Conservation (phyloP, 2,888 invertebrate species). For the Nephrotoma appendiculata region DNA sequence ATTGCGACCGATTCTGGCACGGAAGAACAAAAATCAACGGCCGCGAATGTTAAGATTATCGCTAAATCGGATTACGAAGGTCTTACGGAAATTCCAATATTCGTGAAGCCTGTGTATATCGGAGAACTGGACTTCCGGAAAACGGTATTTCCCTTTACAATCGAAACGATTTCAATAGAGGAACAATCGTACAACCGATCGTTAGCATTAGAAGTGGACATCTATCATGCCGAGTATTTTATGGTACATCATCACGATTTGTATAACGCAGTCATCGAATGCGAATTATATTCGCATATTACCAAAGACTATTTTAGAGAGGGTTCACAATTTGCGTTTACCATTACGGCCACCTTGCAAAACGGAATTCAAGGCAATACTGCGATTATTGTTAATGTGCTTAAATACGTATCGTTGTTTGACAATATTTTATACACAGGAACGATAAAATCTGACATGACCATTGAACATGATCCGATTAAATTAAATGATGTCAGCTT, state of each 20-base stretch:
- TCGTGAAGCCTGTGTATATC: not conserved
- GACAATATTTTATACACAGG: not conserved
- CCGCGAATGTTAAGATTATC: not conserved
- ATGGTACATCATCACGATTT: not conserved
- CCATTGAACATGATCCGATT: not conserved
- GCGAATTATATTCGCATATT: not conserved
- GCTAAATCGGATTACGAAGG: not conserved
- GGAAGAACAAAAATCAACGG: not conserved
- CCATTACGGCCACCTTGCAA: not conserved
- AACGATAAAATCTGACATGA: not conserved
- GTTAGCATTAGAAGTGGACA: not conserved
- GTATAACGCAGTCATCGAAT: not conserved
- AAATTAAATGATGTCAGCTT: slow-evolving; percentile 11
- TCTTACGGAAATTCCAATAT: not conserved
- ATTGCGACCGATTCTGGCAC: slow-evolving; percentile 14
- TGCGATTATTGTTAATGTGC: not conserved
- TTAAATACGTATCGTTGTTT: not conserved
- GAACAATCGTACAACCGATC: not conserved
- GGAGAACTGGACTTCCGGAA: not conserved
- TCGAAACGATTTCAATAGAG: not conserved
- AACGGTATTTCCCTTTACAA: not conserved
- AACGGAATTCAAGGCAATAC: not conserved
- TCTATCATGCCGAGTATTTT: not conserved
- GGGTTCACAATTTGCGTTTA: not conserved
- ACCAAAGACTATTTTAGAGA: not conserved